Evolutionary conservation across 2,888 invertebrate species (phyloP).

Genomic region (Papilio elwesi): DNA sequence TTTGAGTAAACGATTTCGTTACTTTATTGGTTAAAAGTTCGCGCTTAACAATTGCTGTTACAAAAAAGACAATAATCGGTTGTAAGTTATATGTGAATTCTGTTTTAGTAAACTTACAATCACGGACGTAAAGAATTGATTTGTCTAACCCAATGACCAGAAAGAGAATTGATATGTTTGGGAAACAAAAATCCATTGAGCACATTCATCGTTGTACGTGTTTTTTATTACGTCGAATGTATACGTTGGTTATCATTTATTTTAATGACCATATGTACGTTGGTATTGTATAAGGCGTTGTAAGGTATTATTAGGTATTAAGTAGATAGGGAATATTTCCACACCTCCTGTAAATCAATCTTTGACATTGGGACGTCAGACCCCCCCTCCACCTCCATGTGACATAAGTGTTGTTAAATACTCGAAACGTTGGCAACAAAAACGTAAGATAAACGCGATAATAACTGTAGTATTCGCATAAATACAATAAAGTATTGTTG

Average conservation of each 20-base stretch:
- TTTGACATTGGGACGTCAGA: too few relatives aligned
- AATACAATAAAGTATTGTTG: too few relatives aligned
- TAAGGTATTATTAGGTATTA: too few relatives aligned
- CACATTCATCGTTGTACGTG: not conserved
- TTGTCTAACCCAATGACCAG: constrained; percentile 27
- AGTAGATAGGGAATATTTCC: too few relatives aligned
- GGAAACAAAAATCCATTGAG: constrained; percentile 36
- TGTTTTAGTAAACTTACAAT: constrained; percentile 11
- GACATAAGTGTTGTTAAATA: too few relatives aligned
- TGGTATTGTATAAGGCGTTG: too few relatives aligned
- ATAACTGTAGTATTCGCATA: too few relatives aligned
- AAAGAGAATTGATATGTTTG: constrained; percentile 28
- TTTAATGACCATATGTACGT: not conserved
- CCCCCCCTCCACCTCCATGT: too few relatives aligned
- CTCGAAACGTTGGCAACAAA: too few relatives aligned
- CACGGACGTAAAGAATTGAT: constrained; percentile 35
- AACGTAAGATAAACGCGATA: too few relatives aligned
- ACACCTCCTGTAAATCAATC: too few relatives aligned
- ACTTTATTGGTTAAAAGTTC: constrained; percentile 44
- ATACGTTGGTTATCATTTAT: not conserved
- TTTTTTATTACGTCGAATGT: not conserved
- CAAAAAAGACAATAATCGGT: constrained; percentile 26
- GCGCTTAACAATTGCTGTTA: constrained; percentile 27
- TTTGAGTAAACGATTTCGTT: not conserved
- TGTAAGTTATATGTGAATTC: constrained; percentile 35